phyloP scores from a whole-genome alignment of 2,797 vertebrate species.

The Lophotriccus pileatus region DNA sequence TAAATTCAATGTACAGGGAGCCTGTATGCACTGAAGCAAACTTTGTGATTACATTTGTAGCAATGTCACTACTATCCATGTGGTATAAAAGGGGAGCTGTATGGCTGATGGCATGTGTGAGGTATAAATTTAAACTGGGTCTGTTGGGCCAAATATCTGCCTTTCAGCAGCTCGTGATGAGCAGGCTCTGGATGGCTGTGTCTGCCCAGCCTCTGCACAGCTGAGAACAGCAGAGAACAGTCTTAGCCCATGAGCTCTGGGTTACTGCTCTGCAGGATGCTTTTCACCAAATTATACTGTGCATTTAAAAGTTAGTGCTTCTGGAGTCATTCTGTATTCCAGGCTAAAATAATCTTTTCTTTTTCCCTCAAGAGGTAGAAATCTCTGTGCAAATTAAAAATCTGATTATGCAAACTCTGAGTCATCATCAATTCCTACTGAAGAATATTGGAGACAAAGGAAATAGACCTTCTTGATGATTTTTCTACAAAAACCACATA shows the following conservation, averaged over 20 bases:
- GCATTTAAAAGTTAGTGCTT: background rate
- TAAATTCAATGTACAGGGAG: background rate
- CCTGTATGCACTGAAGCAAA: background rate
- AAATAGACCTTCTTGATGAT: background rate
- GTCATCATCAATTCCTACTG: background rate
- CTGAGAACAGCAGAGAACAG: background rate
- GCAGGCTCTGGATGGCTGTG: background rate
- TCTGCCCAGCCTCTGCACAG: background rate
- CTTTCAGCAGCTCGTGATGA: background rate
- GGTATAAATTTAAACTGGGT: background rate
- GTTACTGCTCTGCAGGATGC: background rate
- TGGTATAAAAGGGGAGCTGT: background rate
- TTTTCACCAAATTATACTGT: background rate
- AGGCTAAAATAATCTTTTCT: background rate
- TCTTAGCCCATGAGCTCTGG: background rate
- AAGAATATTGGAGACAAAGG: background rate
- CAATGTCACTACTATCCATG: background rate
- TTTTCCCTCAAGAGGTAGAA: background rate
- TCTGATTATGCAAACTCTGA: background rate
- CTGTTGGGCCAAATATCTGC: background rate
- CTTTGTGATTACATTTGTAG: background rate
- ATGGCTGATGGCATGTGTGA: background rate
- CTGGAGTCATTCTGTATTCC: background rate
- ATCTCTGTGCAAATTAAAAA: background rate
- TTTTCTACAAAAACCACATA: background rate